Conservation (phyloP, 2,888 invertebrate genomes). For the Siphlonurus alternatus region DNA sequence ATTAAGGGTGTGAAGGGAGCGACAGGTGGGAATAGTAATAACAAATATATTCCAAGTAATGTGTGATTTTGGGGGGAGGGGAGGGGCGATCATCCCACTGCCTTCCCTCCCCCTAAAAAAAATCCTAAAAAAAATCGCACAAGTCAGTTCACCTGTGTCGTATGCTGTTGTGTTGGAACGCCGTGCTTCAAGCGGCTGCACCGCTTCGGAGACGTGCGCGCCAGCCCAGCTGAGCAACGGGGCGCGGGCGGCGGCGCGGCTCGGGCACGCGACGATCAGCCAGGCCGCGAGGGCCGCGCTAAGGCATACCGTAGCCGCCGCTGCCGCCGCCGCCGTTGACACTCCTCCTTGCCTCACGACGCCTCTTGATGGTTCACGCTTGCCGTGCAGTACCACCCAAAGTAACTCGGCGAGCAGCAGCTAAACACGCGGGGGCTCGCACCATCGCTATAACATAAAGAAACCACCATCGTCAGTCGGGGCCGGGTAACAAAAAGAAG, state of each 20-base stretch:
- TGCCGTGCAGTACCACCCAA: not conserved
- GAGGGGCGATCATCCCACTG: too few species aligned
- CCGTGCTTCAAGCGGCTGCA: not conserved
- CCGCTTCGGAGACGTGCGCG: not conserved
- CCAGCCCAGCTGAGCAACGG: not conserved
- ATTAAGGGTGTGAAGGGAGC: too few species aligned
- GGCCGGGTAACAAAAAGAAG: too few species aligned
- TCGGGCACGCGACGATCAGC: not conserved
- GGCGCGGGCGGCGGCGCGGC: not conserved
- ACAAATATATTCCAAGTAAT: too few species aligned
- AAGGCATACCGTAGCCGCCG: not conserved
- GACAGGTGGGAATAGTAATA: too few species aligned
- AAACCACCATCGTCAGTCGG: not conserved
- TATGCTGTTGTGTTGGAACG: constrained; percentile 2
- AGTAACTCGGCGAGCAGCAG: not conserved
- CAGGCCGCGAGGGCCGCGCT: not conserved
- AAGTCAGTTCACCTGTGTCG: constrained; percentile 1
- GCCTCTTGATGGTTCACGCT: not conserved
- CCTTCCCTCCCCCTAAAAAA: too few species aligned
- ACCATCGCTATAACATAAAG: not conserved
- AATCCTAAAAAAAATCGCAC: too few species aligned
- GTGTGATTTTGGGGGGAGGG: too few species aligned
- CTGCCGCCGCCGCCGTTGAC: too few species aligned
- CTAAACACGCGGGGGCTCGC: not conserved
- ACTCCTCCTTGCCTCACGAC: too few species aligned